Evolutionary conservation across 2,888 invertebrate genomes (phyloP), one percentile per base, ranked within the genome.

Genomic region (Andrena marginata): DNA sequence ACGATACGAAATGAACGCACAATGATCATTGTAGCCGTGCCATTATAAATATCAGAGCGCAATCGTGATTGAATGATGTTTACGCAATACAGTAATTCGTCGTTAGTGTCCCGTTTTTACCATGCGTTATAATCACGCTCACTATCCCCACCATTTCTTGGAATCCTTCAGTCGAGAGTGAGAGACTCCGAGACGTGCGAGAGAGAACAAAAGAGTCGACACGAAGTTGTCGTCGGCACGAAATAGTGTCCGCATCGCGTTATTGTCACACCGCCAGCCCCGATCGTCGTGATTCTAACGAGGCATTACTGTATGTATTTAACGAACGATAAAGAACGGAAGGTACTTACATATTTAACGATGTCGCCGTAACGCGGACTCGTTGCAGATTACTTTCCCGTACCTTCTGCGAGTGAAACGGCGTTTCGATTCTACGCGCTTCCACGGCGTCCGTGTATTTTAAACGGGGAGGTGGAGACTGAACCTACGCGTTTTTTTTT

Each of bases 21-120:
- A 87, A 80, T 49, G 73, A 76, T 83, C 70, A 87, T 87, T 85
- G 63, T 85, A 87, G 85, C 78, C 69, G 87, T 87, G 87, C 87
- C 87, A 87, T 87, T 85, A 72, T 78, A 68, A 87, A 42, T 80
- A 78, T 65, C 60, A 13, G 81, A 77, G 13, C 51, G 74, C 54
- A 81, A 78, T 84, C 65, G 68, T 31, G 72, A 83, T 85, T 73
- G 63, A 42, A 16, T 1, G 76, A 85, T 49, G 83, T 59, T 77
- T 77, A 70, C 63, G 54, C 59, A 51, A 80, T 67, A n/a, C n/a
- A n/a, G n/a, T n/a, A n/a, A n/a, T n/a, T n/a, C n/a, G n/a, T n/a
- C n/a, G n/a, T n/a, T n/a, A n/a, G n/a, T n/a, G n/a, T n/a, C n/a
- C n/a, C n/a, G n/a, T n/a, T n/a, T n/a, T n/a, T n/a, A n/a, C n/a